A percentile compares a stretch with the other conserved stretches of the same genome.
Evolutionary conservation across 2,113 vertebrate species (phyloP).

Genomic region (Trinectes maculatus): DNA sequence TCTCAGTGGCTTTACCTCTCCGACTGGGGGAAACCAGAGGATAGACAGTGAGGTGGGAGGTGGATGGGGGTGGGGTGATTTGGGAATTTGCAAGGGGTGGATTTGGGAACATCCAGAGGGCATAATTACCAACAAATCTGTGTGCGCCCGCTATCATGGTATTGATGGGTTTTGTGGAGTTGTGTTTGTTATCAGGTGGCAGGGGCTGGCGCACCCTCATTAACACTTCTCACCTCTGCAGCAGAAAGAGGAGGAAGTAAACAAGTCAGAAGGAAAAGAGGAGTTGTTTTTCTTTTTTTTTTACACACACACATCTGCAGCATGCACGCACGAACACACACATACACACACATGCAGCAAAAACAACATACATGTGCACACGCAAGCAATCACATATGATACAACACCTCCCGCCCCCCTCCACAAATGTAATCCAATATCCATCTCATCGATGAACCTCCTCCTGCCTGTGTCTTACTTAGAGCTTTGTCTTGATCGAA

Average conservation of each 20-base stretch:
- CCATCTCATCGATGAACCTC: neutral
- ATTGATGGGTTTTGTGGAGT: constrained; percentile 53
- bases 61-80: neutral
- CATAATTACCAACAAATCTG: constrained; percentile 72
- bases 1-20: constrained; percentile 45
- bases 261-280: constrained; percentile 46
- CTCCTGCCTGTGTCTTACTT: no score
- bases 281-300: constrained; percentile 7
- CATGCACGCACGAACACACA: constrained; percentile 1
- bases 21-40: constrained; percentile 25
- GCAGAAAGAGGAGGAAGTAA: constrained; percentile 51
- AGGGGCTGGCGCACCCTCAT: constrained; percentile 60
- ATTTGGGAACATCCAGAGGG: constrained; percentile 64
- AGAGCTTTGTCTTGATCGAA: neutral
- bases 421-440: no score
- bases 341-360: constrained; percentile 15
- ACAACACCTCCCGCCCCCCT: no score
- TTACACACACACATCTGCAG: constrained; percentile 20
- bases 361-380: neutral
- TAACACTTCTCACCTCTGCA: constrained; percentile 74
- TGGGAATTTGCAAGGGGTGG: constrained; percentile 1
- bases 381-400: neutral
- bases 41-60: constrained; percentile 16
- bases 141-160: constrained; percentile 15
- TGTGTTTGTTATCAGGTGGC: constrained; percentile 62